Percentiles rank a stretch among this genome's conserved stretches.
Evolutionary conservation across 37 sponge, comb jelly and placozoan species (phyloP).

Genomic region (Diacarnus erythraeanus): DNA sequence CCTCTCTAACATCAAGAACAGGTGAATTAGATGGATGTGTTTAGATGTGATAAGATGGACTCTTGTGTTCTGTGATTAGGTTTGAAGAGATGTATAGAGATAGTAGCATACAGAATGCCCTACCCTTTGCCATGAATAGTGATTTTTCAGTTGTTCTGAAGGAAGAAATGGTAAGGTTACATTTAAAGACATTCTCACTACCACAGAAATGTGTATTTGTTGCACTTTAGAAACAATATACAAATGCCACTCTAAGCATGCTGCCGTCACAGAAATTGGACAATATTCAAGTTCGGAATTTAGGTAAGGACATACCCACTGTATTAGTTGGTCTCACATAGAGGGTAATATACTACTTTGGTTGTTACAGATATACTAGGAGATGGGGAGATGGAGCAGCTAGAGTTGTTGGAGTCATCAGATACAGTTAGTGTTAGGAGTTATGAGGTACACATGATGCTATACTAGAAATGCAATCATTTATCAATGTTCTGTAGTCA

Average conservation of each 20-base stretch:
- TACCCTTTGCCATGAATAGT: constrained; percentile 40
- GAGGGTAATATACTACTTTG: neutral
- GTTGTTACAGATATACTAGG: constrained; percentile 15
- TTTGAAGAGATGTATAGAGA: constrained; percentile 31
- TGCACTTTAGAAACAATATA: constrained; percentile 7
- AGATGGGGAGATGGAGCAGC: constrained; percentile 25
- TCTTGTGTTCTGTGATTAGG: neutral
- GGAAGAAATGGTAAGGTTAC: constrained; percentile 48
- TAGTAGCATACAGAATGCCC: neutral
- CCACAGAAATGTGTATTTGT: neutral
- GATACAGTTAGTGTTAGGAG: constrained; percentile 42
- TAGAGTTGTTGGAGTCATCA: constrained; percentile 40
- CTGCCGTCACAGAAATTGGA: neutral
- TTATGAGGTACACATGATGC: constrained; percentile 9
- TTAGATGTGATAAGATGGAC: neutral
- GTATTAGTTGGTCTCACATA: neutral
- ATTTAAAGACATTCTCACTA: neutral
- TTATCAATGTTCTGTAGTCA: neutral
- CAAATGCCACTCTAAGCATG: constrained; percentile 20
- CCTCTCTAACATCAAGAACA: constrained; percentile 51
- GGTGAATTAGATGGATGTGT: constrained; percentile 24
- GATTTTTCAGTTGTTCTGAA: constrained; percentile 40
- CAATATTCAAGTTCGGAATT: constrained; percentile 27
- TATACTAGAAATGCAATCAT: neutral
- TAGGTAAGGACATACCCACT: constrained; percentile 30